A percentile compares a stretch with the other conserved stretches of the same genome.
Evolutionary conservation across 2,797 vertebrate species (phyloP).

Genomic region (Cheracebus regulus): DNA sequence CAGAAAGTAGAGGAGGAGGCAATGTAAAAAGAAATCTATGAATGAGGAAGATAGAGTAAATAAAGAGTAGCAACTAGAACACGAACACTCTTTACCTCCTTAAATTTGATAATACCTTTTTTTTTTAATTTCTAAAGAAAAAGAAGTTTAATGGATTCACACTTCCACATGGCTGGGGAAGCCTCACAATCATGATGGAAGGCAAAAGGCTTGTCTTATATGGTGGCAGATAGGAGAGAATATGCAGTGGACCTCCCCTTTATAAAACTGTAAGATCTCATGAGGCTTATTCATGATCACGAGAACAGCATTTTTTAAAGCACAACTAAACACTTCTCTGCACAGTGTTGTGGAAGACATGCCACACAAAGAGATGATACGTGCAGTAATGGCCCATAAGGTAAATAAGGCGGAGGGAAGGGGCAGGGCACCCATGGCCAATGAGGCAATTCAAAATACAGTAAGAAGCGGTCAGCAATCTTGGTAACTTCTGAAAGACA

Average conservation of each 20-base stretch:
- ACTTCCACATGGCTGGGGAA: too few species aligned
- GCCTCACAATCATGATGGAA: too few species aligned
- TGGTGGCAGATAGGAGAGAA: too few species aligned
- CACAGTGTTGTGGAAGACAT: neutral
- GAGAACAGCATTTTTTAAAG: neutral
- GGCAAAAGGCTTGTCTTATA: too few species aligned
- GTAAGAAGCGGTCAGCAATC: neutral
- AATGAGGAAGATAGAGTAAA: neutral
- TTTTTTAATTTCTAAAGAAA: too few species aligned
- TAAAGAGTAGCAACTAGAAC: constrained; percentile 17
- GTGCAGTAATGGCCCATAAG: neutral
- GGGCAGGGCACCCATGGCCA: accelerated
- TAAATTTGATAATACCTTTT: neutral
- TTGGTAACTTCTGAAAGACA: neutral
- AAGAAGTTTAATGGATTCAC: too few species aligned
- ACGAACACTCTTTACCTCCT: neutral
- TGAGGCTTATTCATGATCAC: too few species aligned
- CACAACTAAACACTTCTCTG: neutral
- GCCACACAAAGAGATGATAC: neutral
- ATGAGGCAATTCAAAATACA: neutral
- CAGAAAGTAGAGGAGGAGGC: neutral
- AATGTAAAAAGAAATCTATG: constrained; percentile 1
- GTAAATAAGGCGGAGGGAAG: neutral
- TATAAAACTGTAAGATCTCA: too few species aligned
- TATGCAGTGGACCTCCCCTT: too few species aligned